Base-by-base conservation (phyloP, 2,797 vertebrate genomes). In the Galagoides demidoff region DNA sequence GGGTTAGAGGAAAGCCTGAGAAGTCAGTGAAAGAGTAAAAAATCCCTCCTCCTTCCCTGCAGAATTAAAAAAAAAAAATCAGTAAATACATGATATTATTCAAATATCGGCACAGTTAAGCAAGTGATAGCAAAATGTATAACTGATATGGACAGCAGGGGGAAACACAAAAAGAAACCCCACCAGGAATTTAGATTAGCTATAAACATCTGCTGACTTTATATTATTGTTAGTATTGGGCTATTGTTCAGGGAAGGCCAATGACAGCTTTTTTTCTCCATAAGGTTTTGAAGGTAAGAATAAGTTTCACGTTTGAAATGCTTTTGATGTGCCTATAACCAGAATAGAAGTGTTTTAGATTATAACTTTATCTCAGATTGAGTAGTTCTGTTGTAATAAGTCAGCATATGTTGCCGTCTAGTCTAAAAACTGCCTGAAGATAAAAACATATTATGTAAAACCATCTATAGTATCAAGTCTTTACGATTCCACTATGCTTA, bases 351-450 rank as follows among this genome's bases (percentile, higher is more conserved):
- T 57, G 45, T 93, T 66, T 97, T 90, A 89, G 89, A 95, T 95
- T 86, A 45, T 95, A 84, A 81, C 20, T 91, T 96, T 95, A 86
- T 68, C 89, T 92, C 25, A 39, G 52, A 92, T 92, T 93, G 84
- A 95, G 86, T 87, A 89, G 89, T 95, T 90, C 84, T 96, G 89
- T 89, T 92, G 74, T 95, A 95, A 89, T 95, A 95, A 95, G 55
- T 92, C 84, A 96, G 66, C 95, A 95, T 96, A 81, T 95, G 91
- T 90, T 96, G 79, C 73, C 20, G 49, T 70, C 64, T 84, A 29
- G 61, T 90, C 76, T 92, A 77, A 96, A 96, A 95, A 70, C 45
- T 63, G 34, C 90, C 77, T 16, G 29, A 86, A 95, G 90, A 96
- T 94, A 68, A 89, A 96, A 97, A 95, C 83, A 57, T 29, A 71